Evolutionary conservation across 2,888 invertebrate species (phyloP), one percentile per base, ranked within the genome.

Genomic region (Drosophila rubida): DNA sequence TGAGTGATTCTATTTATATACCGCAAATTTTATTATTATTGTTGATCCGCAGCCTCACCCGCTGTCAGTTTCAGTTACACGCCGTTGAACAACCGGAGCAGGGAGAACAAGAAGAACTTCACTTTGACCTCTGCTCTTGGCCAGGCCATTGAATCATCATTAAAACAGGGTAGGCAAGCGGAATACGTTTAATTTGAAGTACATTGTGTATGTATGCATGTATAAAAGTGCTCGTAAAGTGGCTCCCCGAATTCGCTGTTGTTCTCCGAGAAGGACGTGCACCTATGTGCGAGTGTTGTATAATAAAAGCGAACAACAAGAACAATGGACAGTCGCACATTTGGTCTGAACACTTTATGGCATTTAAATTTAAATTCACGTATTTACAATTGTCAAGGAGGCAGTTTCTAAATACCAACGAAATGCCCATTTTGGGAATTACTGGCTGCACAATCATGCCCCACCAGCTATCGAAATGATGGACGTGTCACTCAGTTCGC

Each of bases 361-460:
- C 67, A 76, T 69, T 85, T 55, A 65, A 69, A 80, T 85, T 85
- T 62, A 50, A 73, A 73, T 76, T 76, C 61, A 48, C 50, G 50
- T 53, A 60, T 62, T 54, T 37, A 54, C 46, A 75, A 73, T 66
- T 66, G 51, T 27, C 50, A 9, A 23, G 14, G 37, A 23, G 14
- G 41, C 58, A 51, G 13, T 59, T 13, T 59, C 49, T 68, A 68
- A 78, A 74, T 78, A 44, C 57, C 58, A 74, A 53, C 13, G 57
- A 44, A 48, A 48, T 66, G 75, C 48, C 69, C 60, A 75, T 75
- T 75, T 64, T 32, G 57, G 60, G 78, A 74, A 69, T 78, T 69
- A 75, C 54, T 69, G 44, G 44, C 32, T 55, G 51, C 39, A 59
- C 59, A 65, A 69, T 87, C 62, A 60, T 45, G 45, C 22, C 22